Evolutionary conservation across 2,797 vertebrate species (phyloP).

Genomic region (Pseudochirops corinnae): DNA sequence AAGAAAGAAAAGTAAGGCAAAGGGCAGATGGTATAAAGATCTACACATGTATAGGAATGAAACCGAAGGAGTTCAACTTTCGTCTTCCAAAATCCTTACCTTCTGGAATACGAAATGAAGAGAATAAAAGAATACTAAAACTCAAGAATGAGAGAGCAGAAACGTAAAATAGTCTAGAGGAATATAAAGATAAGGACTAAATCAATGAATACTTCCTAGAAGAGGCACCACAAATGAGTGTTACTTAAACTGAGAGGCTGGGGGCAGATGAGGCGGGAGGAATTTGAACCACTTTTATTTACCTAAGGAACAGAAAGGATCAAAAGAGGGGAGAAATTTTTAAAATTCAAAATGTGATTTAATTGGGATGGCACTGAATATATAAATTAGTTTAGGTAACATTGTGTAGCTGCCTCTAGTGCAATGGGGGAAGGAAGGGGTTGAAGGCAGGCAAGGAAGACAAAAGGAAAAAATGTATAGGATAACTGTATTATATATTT

Average conservation of each 20-base stretch:
- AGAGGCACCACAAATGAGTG: too few species aligned
- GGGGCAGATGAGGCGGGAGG: not conserved
- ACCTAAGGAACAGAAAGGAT: not conserved
- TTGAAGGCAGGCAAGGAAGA: not conserved
- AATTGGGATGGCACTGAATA: not conserved
- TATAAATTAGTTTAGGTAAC: not conserved
- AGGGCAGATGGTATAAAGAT: not conserved
- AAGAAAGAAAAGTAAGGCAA: not conserved
- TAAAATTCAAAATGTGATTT: not conserved
- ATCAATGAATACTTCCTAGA: too few species aligned
- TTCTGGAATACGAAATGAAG: too few species aligned
- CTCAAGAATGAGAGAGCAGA: too few species aligned
- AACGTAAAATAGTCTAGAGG: too few species aligned
- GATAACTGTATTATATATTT: not conserved
- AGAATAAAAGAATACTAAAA: too few species aligned
- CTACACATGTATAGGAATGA: too few species aligned
- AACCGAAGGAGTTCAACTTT: too few species aligned
- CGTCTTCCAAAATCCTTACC: too few species aligned
- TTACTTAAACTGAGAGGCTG: too few species aligned
- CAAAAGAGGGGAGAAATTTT: not conserved
- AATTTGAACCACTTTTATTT: not conserved
- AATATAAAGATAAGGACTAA: too few species aligned
- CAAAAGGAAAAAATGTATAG: not conserved
- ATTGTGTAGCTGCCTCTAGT: not conserved
- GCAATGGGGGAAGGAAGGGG: accelerated